phyloP scores from a whole-genome alignment of 1,140 invertebrate genomes.

The Lamellibrachia luymesi region DNA sequence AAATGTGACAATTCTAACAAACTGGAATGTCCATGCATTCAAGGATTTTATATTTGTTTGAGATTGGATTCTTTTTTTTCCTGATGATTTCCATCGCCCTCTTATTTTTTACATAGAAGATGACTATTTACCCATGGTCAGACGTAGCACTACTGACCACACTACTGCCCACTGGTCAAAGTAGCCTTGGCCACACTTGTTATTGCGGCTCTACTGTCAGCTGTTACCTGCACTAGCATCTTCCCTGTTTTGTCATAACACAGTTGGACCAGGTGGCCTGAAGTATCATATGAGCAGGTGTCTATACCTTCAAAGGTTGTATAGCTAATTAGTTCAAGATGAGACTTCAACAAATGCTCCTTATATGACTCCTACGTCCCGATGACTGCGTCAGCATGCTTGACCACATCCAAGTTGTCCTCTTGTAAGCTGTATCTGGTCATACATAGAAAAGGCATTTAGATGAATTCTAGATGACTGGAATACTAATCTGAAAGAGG shows the following conservation, averaged over 20 bases:
- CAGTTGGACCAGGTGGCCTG: background rate
- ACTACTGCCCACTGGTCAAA: too few relatives aligned
- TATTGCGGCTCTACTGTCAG: too few relatives aligned
- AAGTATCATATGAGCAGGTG: background rate
- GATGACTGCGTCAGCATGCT: background rate
- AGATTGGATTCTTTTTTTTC: too few relatives aligned
- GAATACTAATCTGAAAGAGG: background rate
- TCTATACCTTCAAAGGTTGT: background rate
- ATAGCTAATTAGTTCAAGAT: background rate
- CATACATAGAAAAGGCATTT: background rate
- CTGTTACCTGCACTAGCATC: background rate
- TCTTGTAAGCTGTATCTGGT: background rate
- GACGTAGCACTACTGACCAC: too few relatives aligned
- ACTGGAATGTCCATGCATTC: too few relatives aligned
- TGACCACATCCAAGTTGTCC: background rate
- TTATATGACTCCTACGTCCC: background rate
- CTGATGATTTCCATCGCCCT: too few relatives aligned
- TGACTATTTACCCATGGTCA: too few relatives aligned
- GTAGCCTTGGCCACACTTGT: too few relatives aligned
- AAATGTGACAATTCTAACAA: too few relatives aligned
- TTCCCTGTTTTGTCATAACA: background rate
- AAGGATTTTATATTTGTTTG: too few relatives aligned
- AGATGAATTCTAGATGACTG: background rate
- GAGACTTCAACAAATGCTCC: background rate
- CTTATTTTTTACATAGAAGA: too few relatives aligned